Percentiles rank a stretch among this genome's conserved stretches.
phyloP scores from a whole-genome alignment of 1,140 invertebrate species.

The Leptonema lineaticorne region DNA sequence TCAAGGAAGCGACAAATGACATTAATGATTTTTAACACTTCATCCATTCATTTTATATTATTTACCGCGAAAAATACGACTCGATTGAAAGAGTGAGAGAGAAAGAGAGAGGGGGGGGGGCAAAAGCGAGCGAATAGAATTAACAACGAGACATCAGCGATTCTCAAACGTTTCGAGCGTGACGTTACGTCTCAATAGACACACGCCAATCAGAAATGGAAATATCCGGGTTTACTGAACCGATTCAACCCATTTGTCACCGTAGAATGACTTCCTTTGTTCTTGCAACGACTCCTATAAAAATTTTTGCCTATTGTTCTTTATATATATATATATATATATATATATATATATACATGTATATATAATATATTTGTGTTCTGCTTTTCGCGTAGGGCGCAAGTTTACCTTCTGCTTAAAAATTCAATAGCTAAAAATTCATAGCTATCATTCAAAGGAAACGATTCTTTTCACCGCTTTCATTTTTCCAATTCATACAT shows the following conservation, averaged over 20 bases:
- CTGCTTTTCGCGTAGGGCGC: neutral
- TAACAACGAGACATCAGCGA: neutral
- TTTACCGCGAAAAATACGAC: too few relatives aligned
- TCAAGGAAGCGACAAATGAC: too few relatives aligned
- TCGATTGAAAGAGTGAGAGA: too few relatives aligned
- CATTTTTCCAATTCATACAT: neutral
- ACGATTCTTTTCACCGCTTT: too few relatives aligned
- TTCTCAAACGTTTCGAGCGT: constrained; percentile 6
- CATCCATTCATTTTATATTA: too few relatives aligned
- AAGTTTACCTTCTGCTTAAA: constrained; percentile 9
- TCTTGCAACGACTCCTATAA: constrained; percentile 6
- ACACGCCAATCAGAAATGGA: neutral
- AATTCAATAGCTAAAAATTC: constrained; percentile 8
- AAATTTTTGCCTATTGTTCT: constrained; percentile 14
- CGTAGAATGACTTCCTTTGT: constrained; percentile 6
- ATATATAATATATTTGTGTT: too few relatives aligned
- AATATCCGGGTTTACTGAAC: constrained; percentile 13
- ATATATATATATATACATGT: too few relatives aligned
- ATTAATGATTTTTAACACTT: too few relatives aligned
- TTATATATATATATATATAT: too few relatives aligned
- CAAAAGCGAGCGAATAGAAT: too few relatives aligned
- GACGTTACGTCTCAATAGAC: constrained; percentile 9
- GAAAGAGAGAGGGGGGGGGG: too few relatives aligned
- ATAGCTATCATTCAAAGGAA: neutral
- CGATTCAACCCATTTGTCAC: constrained; percentile 12